A percentile compares a stretch with the other conserved stretches of the same genome.
phyloP scores from a whole-genome alignment of 1,140 invertebrate genomes.

The Macrostomum lignano region DNA sequence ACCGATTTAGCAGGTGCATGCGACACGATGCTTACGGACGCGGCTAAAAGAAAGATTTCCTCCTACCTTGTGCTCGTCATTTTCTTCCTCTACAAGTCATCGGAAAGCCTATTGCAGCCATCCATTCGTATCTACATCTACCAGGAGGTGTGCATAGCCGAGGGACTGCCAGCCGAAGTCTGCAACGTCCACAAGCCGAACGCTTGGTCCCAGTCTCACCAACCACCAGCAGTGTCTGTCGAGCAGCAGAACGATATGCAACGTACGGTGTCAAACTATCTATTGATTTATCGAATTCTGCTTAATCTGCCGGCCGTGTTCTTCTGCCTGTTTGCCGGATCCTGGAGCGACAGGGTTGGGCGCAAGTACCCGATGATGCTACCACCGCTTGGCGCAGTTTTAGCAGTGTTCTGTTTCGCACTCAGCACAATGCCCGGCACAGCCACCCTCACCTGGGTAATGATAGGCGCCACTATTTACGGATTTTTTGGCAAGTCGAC shows the following conservation, averaged over 20 bases:
- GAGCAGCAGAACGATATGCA: constrained; percentile 17
- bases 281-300: constrained; percentile 19
- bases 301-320: constrained; percentile 20
- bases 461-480: constrained; percentile 14
- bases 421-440: constrained; percentile 9
- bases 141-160: too few species aligned
- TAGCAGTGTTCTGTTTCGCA: constrained; percentile 18
- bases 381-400: constrained; percentile 16
- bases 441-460: constrained; percentile 9
- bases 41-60: too few species aligned
- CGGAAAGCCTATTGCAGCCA: constrained; percentile 22
- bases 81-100: constrained; percentile 23
- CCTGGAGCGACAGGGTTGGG: constrained; percentile 22
- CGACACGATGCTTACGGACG: too few species aligned
- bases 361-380: constrained; percentile 24
- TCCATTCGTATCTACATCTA: constrained; percentile 18
- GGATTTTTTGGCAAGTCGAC: constrained; percentile 21
- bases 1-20: too few species aligned
- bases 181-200: too few species aligned
- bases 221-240: too few species aligned
- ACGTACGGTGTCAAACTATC: constrained; percentile 11
- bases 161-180: too few species aligned
- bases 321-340: constrained; percentile 20
- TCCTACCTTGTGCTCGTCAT: constrained; percentile 8
- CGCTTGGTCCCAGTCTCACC: too few species aligned